Evolutionary conservation across 92 coral and sea anemone genomes (phyloP), one percentile per base, ranked within the genome.

Genomic region (Pocillopora grandis): DNA sequence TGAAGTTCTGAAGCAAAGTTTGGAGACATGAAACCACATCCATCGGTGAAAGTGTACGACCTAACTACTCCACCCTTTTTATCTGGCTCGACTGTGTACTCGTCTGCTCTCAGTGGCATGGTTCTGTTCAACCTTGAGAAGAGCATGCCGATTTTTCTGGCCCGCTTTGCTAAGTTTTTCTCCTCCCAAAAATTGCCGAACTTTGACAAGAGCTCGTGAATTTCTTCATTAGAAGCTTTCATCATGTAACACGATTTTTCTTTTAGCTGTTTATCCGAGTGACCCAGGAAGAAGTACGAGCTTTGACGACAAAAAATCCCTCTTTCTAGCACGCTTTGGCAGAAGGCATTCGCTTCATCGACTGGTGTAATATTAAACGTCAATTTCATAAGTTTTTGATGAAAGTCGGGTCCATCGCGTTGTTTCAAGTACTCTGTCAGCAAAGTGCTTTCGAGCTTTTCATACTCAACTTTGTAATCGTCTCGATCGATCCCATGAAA

Each of bases 1-100:
- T 90, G 77, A 3, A 92, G 81, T 66, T 90, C 76, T 19, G 67
- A 31, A 6, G 92, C 86, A 72, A 92, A 71, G 59, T 58, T 71
- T 23, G 63, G 85, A 9, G 93, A 90, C 87, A 92, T 92, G 82
- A 84, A 87, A 1, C 96, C 96, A 75, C 96, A 92, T 49, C 76
- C 89, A 69, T 85, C 77, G 17, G 62, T 79, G 84, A 67, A 67
- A 17, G 61, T 76, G 71, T 89, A 76, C 16, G 84, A 77, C 65
- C 49, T 62, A 14, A 49, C n/a, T 63, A 21, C 16, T 33, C 61
- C 71, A 13, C 72, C 14, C 14, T 49, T 78, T 42, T n/a, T 64
- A 57, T 78, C 72, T 78, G 71, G 72, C 36, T 63, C 42, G 62
- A 78, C 27, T 12, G 23, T 42, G 58, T 58, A 17, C n/a, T 84